Base-by-base conservation (phyloP, 2,888 invertebrate genomes). In the Andricus curvator region DNA sequence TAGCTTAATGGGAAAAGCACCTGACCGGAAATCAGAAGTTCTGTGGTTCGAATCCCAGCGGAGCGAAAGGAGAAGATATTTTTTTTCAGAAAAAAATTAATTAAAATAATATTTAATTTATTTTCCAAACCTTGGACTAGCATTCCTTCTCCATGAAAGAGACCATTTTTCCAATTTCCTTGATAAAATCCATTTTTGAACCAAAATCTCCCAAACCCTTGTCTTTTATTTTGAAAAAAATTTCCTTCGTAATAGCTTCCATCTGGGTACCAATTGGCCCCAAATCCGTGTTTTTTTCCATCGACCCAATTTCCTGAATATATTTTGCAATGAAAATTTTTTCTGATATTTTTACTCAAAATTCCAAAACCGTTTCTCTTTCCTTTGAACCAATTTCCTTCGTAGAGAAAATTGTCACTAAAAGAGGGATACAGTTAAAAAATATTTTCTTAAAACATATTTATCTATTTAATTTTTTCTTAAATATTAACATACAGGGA, bases 151-250 rank as follows among this genome's bases (percentile, higher is more conserved):
- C 95, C 95, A 68, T 94, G 91, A 80, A 88, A 93, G 81, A 92
- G 85, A 86, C 93, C 92, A 84, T 93, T 92, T 15, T 90, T 90
- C 95, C 95, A 96, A 82, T 94, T 93, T 0, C 96, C 96, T 76
- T 94, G 94, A 83, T 95, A 96, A 86, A 94, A 94, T 0, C 94
- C 94, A 86, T 95, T 92, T 0, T 89, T 86, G 85, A 95, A 95
- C 95, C 95, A 95, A 93, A 95, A 94, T 86, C 94, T 94, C 2
- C 95, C 96, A 83, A 94, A 95, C 0, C 95, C 95, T 25, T 95
- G 93, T 48, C 94, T 92, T 80, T 93, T 90, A 64, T 92, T 90
- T 82, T 92, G 93, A 91, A 94, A 94, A 85, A 93, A 94, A 9
- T 88, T 82, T 0, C 96, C 96, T 80, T 95, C 93, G 89, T 95